Evolutionary conservation across 1,140 invertebrate genomes (phyloP).

Genomic region (Trypoxylus dichotomus): DNA sequence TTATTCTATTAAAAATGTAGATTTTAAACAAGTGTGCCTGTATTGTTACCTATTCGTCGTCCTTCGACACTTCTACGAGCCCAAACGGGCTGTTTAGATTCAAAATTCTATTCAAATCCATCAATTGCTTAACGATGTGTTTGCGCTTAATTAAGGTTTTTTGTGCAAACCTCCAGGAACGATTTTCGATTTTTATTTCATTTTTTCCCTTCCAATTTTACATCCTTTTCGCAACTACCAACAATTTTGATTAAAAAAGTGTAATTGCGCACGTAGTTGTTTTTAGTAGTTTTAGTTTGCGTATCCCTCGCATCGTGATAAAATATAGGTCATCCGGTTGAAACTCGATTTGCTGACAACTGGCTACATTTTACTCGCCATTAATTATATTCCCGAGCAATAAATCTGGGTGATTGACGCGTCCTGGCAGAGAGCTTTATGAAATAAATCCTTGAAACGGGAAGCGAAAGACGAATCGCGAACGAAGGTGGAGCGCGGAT

Average conservation of each 20-base stretch:
- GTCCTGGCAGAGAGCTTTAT: slow-evolving; percentile 22
- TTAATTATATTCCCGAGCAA: slow-evolving; percentile 13
- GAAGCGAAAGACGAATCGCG: neutral
- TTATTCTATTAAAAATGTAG: too few relatives aligned
- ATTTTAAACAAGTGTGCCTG: too few relatives aligned
- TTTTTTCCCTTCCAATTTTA: too few relatives aligned
- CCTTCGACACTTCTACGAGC: too few relatives aligned
- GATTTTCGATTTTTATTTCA: too few relatives aligned
- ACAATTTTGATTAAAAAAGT: neutral
- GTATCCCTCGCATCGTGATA: neutral
- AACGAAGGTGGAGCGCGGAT: slow-evolving; percentile 7
- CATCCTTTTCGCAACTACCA: too few relatives aligned
- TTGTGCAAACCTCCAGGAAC: too few relatives aligned
- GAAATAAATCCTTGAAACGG: slow-evolving; percentile 13
- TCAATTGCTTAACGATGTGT: too few relatives aligned
- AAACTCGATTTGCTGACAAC: neutral
- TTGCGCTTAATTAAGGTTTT: too few relatives aligned
- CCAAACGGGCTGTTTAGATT: too few relatives aligned
- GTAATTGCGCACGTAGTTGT: neutral
- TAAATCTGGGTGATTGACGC: slow-evolving; percentile 20
- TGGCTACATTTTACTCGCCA: slow-evolving; percentile 10
- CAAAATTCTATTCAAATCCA: too few relatives aligned
- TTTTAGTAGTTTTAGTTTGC: neutral
- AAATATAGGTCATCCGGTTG: neutral
- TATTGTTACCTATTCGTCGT: too few relatives aligned